These are phyloP conservation scores for Ochropleura leucogaster DNA, from an alignment of 2,888 invertebrate genomes.

Conservation along the genomic window DNA sequence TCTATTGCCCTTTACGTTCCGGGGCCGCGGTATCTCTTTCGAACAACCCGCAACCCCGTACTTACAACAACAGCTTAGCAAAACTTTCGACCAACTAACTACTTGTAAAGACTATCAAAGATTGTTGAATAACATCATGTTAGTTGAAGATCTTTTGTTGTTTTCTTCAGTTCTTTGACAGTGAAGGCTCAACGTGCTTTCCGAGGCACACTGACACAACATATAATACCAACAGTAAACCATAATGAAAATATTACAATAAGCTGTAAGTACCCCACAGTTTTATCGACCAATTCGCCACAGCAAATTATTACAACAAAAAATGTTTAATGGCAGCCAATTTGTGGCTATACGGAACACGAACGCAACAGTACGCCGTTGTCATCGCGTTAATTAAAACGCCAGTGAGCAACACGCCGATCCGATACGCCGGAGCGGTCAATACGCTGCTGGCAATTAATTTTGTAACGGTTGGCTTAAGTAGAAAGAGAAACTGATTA, in stretches of 20 bases:
- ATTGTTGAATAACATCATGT: no score
- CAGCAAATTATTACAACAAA: conserved; percentile 55
- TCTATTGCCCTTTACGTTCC: no score
- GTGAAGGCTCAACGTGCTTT: neutral
- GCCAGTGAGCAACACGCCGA: conserved; percentile 57
- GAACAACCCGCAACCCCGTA: no score
- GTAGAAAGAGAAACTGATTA: conserved; percentile 28
- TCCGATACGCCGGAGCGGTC: conserved; percentile 59
- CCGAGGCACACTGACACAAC: neutral
- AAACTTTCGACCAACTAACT: no score
- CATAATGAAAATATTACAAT: conserved; percentile 9
- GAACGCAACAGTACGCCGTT: conserved; percentile 60
- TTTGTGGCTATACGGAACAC: conserved; percentile 61
- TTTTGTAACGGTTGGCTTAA: conserved; percentile 43
- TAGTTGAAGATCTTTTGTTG: no score
- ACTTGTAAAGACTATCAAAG: no score
- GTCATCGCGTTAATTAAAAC: conserved; percentile 66
- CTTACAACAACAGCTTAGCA: no score
- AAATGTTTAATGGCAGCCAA: conserved; percentile 55
- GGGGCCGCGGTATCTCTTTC: no score
- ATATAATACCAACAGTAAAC: conserved; percentile 2
- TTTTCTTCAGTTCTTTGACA: no score
- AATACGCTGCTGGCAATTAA: conserved; percentile 50
- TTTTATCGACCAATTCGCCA: conserved; percentile 44
- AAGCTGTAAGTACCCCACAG: conserved; percentile 5